Percentiles rank a stretch among this genome's conserved stretches.
Evolutionary conservation across 2,113 vertebrate species (phyloP).

Genomic region (Ellobius talpinus): DNA sequence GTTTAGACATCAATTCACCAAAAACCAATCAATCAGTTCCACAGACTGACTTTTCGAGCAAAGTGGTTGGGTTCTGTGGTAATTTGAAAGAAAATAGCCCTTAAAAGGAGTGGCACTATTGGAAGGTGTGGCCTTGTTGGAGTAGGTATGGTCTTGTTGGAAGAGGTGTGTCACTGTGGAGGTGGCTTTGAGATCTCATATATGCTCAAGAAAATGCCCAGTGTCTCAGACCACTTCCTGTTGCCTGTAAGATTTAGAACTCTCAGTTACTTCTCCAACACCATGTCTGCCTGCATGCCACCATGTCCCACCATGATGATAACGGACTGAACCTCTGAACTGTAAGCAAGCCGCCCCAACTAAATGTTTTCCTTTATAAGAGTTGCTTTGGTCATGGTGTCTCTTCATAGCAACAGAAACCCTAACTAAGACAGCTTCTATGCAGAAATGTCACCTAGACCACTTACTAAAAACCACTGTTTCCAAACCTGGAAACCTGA

Average conservation of each 20-base stretch:
- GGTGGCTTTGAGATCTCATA: neutral
- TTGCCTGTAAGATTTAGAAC: neutral
- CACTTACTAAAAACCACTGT: neutral
- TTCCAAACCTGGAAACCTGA: neutral
- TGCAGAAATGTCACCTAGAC: neutral
- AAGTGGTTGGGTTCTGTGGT: rapidly evolving
- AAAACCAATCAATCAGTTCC: neutral
- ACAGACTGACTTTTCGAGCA: neutral
- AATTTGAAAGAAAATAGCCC: neutral
- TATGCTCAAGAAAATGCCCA: neutral
- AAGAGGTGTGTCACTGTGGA: neutral
- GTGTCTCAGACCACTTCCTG: neutral
- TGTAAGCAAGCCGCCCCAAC: neutral
- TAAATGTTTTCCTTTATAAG: neutral
- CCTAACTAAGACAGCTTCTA: neutral
- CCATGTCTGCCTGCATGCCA: neutral
- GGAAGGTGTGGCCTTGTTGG: neutral
- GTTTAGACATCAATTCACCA: neutral
- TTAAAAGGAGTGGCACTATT: neutral
- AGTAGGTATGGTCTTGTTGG: neutral
- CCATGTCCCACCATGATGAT: neutral
- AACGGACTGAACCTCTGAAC: neutral
- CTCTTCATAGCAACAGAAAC: neutral
- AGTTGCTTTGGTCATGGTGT: neutral
- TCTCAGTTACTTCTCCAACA: neutral